phyloP scores from a whole-genome alignment of 1,140 invertebrate genomes.

The Euschistus heros region DNA sequence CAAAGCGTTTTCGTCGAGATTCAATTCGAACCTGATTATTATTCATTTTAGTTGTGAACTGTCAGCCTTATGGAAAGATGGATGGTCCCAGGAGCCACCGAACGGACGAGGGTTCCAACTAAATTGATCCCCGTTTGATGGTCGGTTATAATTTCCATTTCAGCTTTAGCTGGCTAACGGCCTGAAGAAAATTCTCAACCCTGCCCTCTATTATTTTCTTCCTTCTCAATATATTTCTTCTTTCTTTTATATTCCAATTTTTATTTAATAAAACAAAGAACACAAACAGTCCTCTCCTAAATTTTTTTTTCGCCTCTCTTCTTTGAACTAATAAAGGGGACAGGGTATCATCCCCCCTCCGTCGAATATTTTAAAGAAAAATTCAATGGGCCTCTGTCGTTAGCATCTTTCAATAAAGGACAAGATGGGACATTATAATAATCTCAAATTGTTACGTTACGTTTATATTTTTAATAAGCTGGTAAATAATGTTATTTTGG shows the following conservation, averaged over 20 bases:
- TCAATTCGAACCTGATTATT: background rate
- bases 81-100: background rate
- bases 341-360: no score
- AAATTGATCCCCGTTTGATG: constrained; percentile 4
- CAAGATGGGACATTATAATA: no score
- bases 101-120: background rate
- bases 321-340: no score
- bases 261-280: background rate
- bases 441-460: no score
- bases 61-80: background rate
- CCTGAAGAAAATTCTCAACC: background rate
- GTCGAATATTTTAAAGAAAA: no score
- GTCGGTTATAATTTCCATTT: background rate
- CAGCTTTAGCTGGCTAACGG: background rate
- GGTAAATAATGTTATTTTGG: no score
- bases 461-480: no score
- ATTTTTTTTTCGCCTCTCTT: no score
- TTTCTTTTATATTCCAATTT: constrained; percentile 2
- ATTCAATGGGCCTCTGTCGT: no score
- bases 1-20: no score
- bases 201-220: background rate
- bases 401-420: no score
- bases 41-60: constrained; percentile 3
- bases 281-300: no score
- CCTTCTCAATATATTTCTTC: background rate